Evolutionary conservation across 2,797 vertebrate genomes (phyloP).

Genomic region (Bryconaethiops microstoma): DNA sequence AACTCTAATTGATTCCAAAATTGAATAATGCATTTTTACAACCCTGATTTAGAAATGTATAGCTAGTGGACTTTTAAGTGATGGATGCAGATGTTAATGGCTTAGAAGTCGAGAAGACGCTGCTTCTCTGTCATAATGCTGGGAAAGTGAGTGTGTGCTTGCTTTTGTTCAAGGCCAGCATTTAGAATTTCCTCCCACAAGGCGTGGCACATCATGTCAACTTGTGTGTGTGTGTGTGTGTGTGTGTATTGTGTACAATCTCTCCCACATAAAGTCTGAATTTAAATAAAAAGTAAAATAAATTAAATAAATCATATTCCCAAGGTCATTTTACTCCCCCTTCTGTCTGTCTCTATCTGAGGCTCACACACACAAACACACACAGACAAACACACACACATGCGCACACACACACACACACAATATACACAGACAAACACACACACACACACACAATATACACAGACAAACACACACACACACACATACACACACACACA

Average conservation of each 20-base stretch:
- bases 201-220: constrained; percentile 6
- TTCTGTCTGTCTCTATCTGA: background rate
- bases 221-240: constrained; percentile 10
- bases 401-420: constrained; percentile 8
- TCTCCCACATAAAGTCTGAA: constrained; percentile 22
- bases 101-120: background rate
- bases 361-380: constrained; percentile 5
- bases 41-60: too few relatives aligned
- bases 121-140: constrained; percentile 1
- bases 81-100: background rate
- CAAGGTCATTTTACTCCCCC: constrained; percentile 30
- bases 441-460: constrained; percentile 22
- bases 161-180: constrained; percentile 17
- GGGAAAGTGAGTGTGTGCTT: background rate
- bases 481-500: constrained; percentile 25
- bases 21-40: too few relatives aligned
- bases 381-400: constrained; percentile 10
- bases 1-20: too few relatives aligned
- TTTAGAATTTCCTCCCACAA: constrained; percentile 10
- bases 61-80: constrained; percentile 1
- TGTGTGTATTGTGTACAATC: background rate
- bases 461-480: background rate
- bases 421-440: constrained; percentile 15
- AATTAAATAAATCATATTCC: constrained; percentile 11
- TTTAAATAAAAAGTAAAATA: constrained; percentile 31